A percentile compares a stretch with the other conserved stretches of the same genome.
Evolutionary conservation across 2,113 vertebrate genomes (phyloP).

Genomic region (Amblyornis subalaris): DNA sequence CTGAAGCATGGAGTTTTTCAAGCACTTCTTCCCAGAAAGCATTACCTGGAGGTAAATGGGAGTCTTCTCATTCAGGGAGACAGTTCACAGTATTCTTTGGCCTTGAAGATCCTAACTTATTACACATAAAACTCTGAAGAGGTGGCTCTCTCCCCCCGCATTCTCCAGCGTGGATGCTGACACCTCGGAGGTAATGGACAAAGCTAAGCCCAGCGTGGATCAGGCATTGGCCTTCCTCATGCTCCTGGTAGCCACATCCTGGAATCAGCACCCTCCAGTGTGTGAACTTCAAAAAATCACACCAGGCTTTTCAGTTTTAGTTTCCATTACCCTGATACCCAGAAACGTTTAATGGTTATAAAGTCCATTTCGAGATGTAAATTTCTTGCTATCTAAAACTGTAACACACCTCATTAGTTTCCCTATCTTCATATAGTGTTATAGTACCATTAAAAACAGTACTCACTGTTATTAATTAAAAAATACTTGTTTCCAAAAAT

Average conservation of each 20-base stretch:
- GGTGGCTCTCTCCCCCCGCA: rapidly evolving
- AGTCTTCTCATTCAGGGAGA: not conserved
- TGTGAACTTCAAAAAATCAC: not conserved
- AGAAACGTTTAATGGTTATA: not conserved
- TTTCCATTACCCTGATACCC: not conserved
- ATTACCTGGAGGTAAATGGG: not conserved
- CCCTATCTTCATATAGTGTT: not conserved
- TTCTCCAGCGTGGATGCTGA: not conserved
- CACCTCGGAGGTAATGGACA: not conserved
- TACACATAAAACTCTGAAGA: not conserved
- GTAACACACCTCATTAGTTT: not conserved
- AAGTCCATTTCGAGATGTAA: not conserved
- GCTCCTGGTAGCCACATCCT: not conserved
- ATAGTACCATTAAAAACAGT: not conserved
- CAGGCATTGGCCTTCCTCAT: not conserved
- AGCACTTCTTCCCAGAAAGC: not conserved
- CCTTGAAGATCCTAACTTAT: not conserved
- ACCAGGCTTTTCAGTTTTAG: not conserved
- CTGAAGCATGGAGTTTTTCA: not conserved
- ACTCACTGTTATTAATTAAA: not conserved
- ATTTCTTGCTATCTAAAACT: not conserved
- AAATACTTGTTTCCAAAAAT: conserved; percentile 50
- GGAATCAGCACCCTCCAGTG: not conserved
- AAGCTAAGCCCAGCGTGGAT: rapidly evolving
- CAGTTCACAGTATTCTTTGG: not conserved